Percentiles rank a stretch among this genome's conserved stretches.
These are phyloP conservation scores for Onychorhynchus coronatus DNA, from an alignment of 2,113 vertebrate genomes.

Conservation along the genomic window DNA sequence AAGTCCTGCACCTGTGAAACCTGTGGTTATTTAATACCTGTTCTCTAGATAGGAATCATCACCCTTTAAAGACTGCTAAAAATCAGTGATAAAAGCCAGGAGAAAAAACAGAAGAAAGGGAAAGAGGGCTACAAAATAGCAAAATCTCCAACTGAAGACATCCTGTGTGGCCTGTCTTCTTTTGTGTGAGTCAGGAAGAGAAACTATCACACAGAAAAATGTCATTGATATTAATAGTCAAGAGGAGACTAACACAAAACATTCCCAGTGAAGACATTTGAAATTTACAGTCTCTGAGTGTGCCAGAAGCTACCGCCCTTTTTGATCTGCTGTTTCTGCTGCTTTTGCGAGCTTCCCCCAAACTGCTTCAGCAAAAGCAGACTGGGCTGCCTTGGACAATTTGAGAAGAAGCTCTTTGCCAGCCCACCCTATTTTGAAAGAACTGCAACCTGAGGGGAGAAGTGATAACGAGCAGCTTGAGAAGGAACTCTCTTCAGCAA, in stretches of 20 bases:
- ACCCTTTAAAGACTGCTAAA: neutral
- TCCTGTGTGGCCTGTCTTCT: conserved; percentile 24
- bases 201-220: neutral
- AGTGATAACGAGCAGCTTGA: neutral
- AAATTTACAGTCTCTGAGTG: neutral
- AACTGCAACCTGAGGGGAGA: neutral
- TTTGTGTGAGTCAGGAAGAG: neutral
- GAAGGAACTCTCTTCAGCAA: neutral
- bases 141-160: neutral
- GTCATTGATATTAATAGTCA: conserved; percentile 18
- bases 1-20: neutral
- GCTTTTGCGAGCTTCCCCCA: neutral
- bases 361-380: neutral
- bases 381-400: neutral
- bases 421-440: neutral
- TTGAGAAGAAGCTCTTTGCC: neutral
- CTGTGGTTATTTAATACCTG: neutral
- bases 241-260: conserved; percentile 9
- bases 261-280: neutral
- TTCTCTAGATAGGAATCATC: neutral
- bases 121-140: neutral
- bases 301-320: neutral
- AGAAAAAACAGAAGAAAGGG: neutral
- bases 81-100: neutral
- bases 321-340: neutral